Evolutionary conservation across 1,140 invertebrate genomes (phyloP).

Genomic region (Drosophila auraria): DNA sequence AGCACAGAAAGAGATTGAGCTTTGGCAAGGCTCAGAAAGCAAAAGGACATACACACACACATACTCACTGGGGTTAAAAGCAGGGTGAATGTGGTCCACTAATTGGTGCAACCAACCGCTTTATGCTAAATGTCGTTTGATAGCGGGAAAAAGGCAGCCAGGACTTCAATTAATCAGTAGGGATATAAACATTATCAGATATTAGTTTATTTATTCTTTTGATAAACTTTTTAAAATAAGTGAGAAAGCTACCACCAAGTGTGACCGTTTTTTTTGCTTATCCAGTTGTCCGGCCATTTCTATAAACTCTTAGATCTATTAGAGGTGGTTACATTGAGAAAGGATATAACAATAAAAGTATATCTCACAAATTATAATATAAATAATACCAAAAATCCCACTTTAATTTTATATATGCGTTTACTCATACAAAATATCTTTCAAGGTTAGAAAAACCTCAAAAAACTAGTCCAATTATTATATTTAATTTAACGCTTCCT

Average conservation of each 20-base stretch:
- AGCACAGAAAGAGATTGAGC: conserved; percentile 4
- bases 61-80: not conserved
- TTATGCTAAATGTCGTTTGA: not conserved
- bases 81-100: conserved; percentile 4
- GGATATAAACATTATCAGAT: not conserved
- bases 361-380: too few relatives aligned
- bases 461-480: conserved; percentile 19
- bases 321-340: too few relatives aligned
- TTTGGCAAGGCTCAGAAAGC: not conserved
- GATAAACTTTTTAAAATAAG: too few relatives aligned
- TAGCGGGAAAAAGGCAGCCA: too few relatives aligned
- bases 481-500: conserved; percentile 20
- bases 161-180: not conserved
- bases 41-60: conserved; percentile 7
- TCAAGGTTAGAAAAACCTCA: not conserved
- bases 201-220: not conserved
- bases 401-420: not conserved
- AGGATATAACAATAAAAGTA: too few relatives aligned
- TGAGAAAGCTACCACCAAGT: too few relatives aligned
- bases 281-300: too few relatives aligned
- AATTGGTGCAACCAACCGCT: conserved; percentile 16
- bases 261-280: too few relatives aligned
- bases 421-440: not conserved
- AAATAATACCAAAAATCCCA: too few relatives aligned
- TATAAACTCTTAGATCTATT: too few relatives aligned